Evolutionary conservation across 2,113 vertebrate species (phyloP).

Genomic region (Pteropus alecto): DNA sequence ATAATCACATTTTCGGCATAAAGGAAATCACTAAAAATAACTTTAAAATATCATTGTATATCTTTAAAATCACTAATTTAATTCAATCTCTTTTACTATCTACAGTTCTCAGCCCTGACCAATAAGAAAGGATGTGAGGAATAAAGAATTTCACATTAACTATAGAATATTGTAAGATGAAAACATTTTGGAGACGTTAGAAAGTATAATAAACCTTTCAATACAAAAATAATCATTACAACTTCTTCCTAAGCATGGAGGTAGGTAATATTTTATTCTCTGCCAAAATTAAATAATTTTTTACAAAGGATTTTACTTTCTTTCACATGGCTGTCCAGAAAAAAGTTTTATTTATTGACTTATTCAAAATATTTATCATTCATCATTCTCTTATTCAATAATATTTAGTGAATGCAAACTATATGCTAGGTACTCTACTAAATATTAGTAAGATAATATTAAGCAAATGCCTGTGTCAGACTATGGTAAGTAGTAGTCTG

Average conservation of each 20-base stretch:
- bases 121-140: background rate
- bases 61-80: conserved; percentile 11
- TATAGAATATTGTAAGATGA: background rate
- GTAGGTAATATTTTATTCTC: background rate
- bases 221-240: background rate
- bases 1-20: conserved; percentile 24
- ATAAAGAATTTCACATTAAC: background rate
- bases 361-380: background rate
- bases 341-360: background rate
- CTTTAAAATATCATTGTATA: background rate
- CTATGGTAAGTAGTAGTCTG: background rate
- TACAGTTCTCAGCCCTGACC: background rate
- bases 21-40: background rate
- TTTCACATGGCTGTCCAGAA: background rate
- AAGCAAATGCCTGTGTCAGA: background rate
- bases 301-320: background rate
- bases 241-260: background rate
- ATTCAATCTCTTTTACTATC: background rate
- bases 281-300: background rate
- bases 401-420: background rate
- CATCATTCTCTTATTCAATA: background rate
- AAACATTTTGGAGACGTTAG: background rate
- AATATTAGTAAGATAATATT: background rate
- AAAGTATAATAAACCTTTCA: background rate
- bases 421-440: background rate